Percentiles rank a stretch among this genome's conserved stretches.
Evolutionary conservation across 1,140 invertebrate species (phyloP).

Genomic region (Tribolium madens): DNA sequence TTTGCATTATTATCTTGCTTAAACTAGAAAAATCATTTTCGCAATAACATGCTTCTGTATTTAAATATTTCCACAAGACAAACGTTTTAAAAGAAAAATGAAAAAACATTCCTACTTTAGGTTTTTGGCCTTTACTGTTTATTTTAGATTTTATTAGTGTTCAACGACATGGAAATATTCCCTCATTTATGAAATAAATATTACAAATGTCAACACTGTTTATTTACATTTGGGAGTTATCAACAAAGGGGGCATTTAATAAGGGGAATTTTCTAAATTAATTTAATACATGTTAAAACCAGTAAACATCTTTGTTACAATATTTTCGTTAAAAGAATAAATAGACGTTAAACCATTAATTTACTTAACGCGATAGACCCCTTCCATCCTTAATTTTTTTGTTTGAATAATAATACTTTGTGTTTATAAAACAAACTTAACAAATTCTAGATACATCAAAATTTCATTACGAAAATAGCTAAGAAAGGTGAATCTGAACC

Average conservation of each 20-base stretch:
- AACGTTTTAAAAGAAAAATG: too few relatives aligned
- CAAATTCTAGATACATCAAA: neutral
- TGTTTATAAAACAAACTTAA: too few relatives aligned
- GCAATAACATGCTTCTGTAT: neutral
- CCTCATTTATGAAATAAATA: neutral
- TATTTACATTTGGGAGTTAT: neutral
- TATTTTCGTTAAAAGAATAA: neutral
- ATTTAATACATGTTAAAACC: constrained; percentile 9
- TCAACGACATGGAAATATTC: neutral
- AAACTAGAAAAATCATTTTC: neutral
- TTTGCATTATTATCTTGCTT: neutral
- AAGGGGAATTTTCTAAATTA: constrained; percentile 11
- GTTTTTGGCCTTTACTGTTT: too few relatives aligned
- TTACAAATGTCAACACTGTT: neutral
- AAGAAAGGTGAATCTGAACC: neutral
- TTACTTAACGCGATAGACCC: neutral
- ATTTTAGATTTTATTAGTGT: neutral
- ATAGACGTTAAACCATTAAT: neutral
- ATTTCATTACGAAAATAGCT: neutral
- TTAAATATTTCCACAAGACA: too few relatives aligned
- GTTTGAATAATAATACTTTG: too few relatives aligned
- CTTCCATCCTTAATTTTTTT: too few relatives aligned
- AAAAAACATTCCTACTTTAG: too few relatives aligned
- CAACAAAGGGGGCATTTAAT: neutral
- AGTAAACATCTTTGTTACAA: constrained; percentile 1